Percentiles rank a stretch among this genome's conserved stretches.
Evolutionary conservation across 2,888 invertebrate species (phyloP).

Genomic region (Caenorhabditis drosophilae): DNA sequence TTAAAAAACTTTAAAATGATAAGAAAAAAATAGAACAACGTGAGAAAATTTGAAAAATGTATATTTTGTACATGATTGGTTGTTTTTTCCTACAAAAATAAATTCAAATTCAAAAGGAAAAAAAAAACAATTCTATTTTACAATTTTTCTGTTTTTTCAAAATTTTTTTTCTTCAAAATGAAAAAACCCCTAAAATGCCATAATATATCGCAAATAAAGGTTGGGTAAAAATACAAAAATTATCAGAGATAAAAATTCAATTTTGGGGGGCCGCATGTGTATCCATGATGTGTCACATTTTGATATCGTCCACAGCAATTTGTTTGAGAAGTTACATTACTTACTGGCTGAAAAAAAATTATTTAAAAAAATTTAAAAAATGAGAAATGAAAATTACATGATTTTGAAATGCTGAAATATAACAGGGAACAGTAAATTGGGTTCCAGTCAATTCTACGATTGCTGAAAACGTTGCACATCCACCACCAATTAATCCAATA

Average conservation of each 20-base stretch:
- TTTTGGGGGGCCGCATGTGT: conserved; percentile 38
- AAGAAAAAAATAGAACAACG: too few relatives aligned
- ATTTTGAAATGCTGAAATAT: conserved; percentile 41
- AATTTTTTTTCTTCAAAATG: too few relatives aligned
- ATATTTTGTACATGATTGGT: too few relatives aligned
- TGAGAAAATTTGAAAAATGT: too few relatives aligned
- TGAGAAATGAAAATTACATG: neutral
- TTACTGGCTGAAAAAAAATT: neutral
- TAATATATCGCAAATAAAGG: too few relatives aligned
- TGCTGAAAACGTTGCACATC: conserved; percentile 65
- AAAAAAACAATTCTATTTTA: too few relatives aligned
- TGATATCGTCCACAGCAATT: conserved; percentile 60
- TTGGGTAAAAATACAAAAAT: neutral
- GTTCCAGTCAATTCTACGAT: conserved; percentile 58
- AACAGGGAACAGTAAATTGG: conserved; percentile 60
- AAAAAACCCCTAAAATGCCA: too few relatives aligned
- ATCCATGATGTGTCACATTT: conserved; percentile 40
- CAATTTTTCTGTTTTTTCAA: too few relatives aligned
- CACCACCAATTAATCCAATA: conserved; percentile 61
- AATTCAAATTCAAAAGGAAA: too few relatives aligned
- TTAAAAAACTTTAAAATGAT: too few relatives aligned
- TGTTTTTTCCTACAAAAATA: too few relatives aligned
- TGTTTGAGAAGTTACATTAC: conserved; percentile 25
- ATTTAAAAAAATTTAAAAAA: neutral
- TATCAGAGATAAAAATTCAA: conserved; percentile 38